Evolutionary conservation across 1,140 invertebrate species (phyloP).

Genomic region (Zaprionus lachaisei): DNA sequence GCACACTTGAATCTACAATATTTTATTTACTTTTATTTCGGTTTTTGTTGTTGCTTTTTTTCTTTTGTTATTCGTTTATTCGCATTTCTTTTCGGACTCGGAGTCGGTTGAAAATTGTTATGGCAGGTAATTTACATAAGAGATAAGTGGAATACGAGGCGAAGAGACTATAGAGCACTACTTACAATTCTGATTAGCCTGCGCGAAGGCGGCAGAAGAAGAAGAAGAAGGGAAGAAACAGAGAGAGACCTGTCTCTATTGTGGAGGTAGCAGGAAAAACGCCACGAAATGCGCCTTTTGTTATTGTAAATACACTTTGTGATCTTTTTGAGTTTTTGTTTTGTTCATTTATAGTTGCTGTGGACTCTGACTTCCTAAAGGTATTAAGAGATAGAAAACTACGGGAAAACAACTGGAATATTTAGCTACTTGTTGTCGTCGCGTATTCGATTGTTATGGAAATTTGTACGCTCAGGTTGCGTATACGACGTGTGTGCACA

Average conservation of each 20-base stretch:
- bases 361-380: slow-evolving; percentile 72
- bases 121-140: slow-evolving; percentile 81
- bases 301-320: slow-evolving; percentile 64
- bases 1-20: slow-evolving; percentile 27
- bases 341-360: slow-evolving; percentile 23
- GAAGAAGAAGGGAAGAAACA: not conserved
- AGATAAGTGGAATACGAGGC: slow-evolving; percentile 62
- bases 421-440: slow-evolving; percentile 66
- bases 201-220: not conserved
- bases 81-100: slow-evolving; percentile 32
- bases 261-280: slow-evolving; percentile 48
- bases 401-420: slow-evolving; percentile 16
- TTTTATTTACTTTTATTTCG: slow-evolving; percentile 35
- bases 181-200: slow-evolving; percentile 71
- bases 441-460: slow-evolving; percentile 61
- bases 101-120: slow-evolving; percentile 63
- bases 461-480: slow-evolving; percentile 70
- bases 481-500: slow-evolving; percentile 74
- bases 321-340: slow-evolving; percentile 48
- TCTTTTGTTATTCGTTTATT: slow-evolving; percentile 47
- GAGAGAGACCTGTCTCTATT: slow-evolving; percentile 67
- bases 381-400: slow-evolving; percentile 62
- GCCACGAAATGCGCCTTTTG: slow-evolving; percentile 69
- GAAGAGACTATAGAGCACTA: slow-evolving; percentile 47
- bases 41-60: slow-evolving; percentile 25